phyloP scores from a whole-genome alignment of 2,888 invertebrate genomes.

The Torymus tubicola region DNA sequence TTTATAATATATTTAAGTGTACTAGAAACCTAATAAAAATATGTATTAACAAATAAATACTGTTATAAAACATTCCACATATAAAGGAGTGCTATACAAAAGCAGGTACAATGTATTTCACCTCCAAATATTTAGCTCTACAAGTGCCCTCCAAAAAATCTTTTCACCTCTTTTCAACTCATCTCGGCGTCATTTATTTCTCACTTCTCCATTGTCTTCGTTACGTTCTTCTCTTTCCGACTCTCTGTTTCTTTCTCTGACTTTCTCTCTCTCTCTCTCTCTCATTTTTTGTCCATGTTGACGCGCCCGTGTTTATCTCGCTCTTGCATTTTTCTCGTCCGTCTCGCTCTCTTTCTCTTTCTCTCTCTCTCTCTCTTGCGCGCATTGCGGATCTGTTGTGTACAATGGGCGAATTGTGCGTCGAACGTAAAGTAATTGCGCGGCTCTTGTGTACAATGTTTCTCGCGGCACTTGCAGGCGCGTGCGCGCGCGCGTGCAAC shows the following conservation, averaged over 20 bases:
- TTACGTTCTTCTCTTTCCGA: neutral
- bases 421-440: conserved; percentile 41
- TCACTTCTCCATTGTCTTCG: conserved; percentile 7
- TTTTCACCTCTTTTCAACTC: conserved; percentile 15
- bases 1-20: no score
- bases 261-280: neutral
- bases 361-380: conserved; percentile 56
- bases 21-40: no score
- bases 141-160: no score
- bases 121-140: neutral
- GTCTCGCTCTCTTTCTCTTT: conserved; percentile 60
- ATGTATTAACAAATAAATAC: no score
- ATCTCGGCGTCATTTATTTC: conserved; percentile 1
- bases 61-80: no score
- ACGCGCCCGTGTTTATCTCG: neutral
- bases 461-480: neutral
- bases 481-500: neutral
- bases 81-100: no score
- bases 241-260: neutral
- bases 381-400: no score
- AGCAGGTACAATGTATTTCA: no score
- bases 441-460: conserved; percentile 18
- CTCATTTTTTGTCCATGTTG: neutral
- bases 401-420: conserved; percentile 65
- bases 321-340: neutral